Evolutionary conservation across 2,888 invertebrate genomes (phyloP).

Genomic region (Drosophila suboccidentalis): DNA sequence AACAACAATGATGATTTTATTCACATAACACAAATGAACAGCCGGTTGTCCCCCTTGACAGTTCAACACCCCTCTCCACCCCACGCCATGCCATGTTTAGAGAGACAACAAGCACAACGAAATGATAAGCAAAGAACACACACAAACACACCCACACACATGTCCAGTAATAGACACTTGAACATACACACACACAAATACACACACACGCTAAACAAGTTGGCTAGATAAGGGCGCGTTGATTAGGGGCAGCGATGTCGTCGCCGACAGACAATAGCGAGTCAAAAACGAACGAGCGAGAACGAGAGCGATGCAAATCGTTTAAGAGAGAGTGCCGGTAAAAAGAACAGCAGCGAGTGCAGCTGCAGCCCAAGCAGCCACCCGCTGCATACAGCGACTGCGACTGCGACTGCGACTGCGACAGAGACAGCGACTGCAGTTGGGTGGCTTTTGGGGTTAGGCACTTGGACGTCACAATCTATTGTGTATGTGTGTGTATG

Average conservation of each 20-base stretch:
- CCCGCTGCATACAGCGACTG: conserved; percentile 2
- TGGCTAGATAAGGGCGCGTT: conserved; percentile 76
- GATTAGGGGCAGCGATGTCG: conserved; percentile 62
- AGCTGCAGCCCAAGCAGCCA: conserved; percentile 14
- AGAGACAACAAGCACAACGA: conserved; percentile 48
- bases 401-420: too few species aligned
- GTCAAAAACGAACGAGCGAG: conserved; percentile 62
- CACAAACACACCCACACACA: conserved; percentile 14
- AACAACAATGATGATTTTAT: conserved; percentile 49
- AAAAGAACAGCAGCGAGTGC: conserved; percentile 34
- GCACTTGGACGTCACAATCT: conserved; percentile 14
- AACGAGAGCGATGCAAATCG: conserved; percentile 51
- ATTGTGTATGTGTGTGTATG: conserved; percentile 4
- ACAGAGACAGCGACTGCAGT: background rate
- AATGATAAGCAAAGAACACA: conserved; percentile 62
- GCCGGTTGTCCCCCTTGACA: conserved; percentile 33
- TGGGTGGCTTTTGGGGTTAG: conserved; percentile 14
- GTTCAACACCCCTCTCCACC: background rate
- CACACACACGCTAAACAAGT: conserved; percentile 38
- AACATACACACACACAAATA: conserved; percentile 24
- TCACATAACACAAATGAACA: conserved; percentile 62
- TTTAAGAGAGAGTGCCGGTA: conserved; percentile 46
- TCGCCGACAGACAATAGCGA: conserved; percentile 72
- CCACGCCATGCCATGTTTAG: conserved; percentile 4
- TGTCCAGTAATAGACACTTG: conserved; percentile 42